Conservation (phyloP, 2,888 invertebrate species). For the Mythimna loreyi region DNA sequence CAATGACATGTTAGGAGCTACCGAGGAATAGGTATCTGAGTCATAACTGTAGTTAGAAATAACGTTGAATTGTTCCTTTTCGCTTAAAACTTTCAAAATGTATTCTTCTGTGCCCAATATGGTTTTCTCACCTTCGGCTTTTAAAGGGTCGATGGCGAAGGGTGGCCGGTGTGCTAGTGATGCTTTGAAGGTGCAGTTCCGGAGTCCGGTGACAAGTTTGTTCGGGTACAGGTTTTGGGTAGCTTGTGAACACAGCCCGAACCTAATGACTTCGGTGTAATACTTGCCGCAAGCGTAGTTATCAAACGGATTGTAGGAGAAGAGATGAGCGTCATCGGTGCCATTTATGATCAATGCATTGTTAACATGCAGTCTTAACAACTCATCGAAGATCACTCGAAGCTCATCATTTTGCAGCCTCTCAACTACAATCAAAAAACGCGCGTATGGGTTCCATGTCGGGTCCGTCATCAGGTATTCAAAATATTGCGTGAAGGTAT, state of each 20-base stretch:
- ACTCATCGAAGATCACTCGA: conserved; percentile 68
- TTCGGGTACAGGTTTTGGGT: conserved; percentile 65
- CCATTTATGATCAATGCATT: conserved; percentile 73
- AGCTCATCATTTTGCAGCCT: conserved; percentile 56
- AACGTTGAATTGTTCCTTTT: conserved; percentile 53
- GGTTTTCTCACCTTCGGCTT: conserved; percentile 20
- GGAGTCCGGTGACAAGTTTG: conserved; percentile 71
- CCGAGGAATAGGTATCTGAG: conserved; percentile 30
- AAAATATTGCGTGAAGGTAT: conserved; percentile 56
- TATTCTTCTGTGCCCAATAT: conserved; percentile 58
- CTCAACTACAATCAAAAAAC: conserved; percentile 70
- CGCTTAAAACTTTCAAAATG: conserved; percentile 48
- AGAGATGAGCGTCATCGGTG: conserved; percentile 67
- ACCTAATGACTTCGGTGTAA: conserved; percentile 69
- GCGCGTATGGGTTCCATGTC: conserved; percentile 73
- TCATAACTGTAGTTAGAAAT: conserved; percentile 46
- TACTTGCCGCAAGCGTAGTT: conserved; percentile 79
- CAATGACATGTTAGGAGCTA: conserved; percentile 51
- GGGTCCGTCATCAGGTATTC: conserved; percentile 62
- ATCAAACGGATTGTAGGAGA: conserved; percentile 78
- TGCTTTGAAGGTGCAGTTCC: conserved; percentile 74
- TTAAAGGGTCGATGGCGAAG: conserved; percentile 62
- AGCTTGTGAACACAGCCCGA: conserved; percentile 71
- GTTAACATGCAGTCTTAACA: conserved; percentile 68
- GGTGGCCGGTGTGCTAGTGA: conserved; percentile 76